Conservation (phyloP, 2,888 invertebrate genomes). For the Drosophila parthenogenetica region DNA sequence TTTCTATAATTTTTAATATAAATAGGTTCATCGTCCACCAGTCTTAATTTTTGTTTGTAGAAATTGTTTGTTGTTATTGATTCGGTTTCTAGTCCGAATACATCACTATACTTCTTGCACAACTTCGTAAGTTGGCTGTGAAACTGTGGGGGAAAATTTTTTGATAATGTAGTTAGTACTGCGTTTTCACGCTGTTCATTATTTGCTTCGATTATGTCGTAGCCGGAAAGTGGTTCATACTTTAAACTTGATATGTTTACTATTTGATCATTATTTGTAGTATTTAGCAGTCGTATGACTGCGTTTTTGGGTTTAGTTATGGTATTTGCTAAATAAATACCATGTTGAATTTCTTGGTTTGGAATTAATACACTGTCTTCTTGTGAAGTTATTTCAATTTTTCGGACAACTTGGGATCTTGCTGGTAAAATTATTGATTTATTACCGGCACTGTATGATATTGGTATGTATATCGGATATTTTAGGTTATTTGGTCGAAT, state of each 20-base stretch:
- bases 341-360: constrained; percentile 1
- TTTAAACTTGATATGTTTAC: not conserved
- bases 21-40: not conserved
- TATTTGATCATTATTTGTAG: not conserved
- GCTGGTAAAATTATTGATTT: not conserved
- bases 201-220: not conserved
- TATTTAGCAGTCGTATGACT: not conserved
- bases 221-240: constrained; percentile 3
- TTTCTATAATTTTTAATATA: not conserved
- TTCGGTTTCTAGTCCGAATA: not conserved
- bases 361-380: constrained; percentile 5
- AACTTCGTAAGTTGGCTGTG: not conserved
- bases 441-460: not conserved
- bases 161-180: not conserved
- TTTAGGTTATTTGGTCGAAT: not conserved
- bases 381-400: not conserved
- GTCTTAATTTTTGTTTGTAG: not conserved
- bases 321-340: not conserved
- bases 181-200: not conserved
- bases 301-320: not conserved
- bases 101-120: not conserved
- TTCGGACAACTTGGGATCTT: constrained; percentile 17
- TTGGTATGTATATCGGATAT: not conserved
- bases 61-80: not conserved
- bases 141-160: not conserved